Conservation (phyloP, 2,888 invertebrate species). For the Mayetiola destructor region DNA sequence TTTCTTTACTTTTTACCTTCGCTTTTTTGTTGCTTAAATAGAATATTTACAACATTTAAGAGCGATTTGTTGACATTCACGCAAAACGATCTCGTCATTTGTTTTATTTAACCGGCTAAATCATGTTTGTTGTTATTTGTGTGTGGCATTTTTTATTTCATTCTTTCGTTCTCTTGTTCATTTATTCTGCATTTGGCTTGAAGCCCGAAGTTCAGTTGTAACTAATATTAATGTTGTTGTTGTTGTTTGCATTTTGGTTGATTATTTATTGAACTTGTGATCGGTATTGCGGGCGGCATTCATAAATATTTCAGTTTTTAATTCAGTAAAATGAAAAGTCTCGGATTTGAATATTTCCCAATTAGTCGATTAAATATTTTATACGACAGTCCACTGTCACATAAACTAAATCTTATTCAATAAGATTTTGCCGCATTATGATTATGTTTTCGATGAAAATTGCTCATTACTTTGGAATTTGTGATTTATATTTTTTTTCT, state of each 20-base stretch:
- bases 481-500: not conserved
- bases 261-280: slow-evolving; percentile 4
- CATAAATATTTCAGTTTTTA: not conserved
- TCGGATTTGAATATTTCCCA: not conserved
- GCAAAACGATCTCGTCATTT: not conserved
- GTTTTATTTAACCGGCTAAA: not conserved
- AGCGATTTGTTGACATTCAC: slow-evolving; percentile 12
- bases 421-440: not conserved
- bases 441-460: slow-evolving; percentile 9
- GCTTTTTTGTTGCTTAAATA: not conserved
- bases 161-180: too few species aligned
- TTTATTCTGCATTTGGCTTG: too few species aligned
- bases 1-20: too few species aligned
- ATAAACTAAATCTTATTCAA: slow-evolving; percentile 8
- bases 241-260: too few species aligned
- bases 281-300: slow-evolving; percentile 6
- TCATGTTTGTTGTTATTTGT: too few species aligned
- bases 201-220: too few species aligned
- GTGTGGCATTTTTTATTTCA: too few species aligned
- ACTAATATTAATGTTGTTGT: too few species aligned
- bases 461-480: slow-evolving; percentile 10
- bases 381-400: not conserved
- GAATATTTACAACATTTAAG: too few species aligned
- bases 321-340: not conserved
- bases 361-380: not conserved